Conservation (phyloP, 2,113 vertebrate genomes). For the Pluvianellus socialis region DNA sequence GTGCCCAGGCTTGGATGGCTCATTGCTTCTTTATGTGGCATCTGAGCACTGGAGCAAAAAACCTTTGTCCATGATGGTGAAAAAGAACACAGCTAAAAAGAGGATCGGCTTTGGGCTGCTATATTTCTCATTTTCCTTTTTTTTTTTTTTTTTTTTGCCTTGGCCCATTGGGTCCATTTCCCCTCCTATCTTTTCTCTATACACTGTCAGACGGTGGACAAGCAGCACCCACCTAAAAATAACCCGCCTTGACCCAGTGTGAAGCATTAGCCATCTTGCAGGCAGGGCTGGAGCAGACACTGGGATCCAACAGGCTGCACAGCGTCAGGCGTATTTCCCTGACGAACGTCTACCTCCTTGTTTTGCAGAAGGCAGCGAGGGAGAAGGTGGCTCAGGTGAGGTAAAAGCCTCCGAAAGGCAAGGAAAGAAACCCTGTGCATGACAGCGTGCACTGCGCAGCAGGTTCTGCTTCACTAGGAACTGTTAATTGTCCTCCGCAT, state of each 20-base stretch:
- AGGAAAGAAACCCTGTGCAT: not conserved
- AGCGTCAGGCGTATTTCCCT: accelerated
- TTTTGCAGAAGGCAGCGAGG: not conserved
- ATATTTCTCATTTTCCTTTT: not conserved
- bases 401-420: not conserved
- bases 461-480: not conserved
- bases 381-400: not conserved
- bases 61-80: not conserved
- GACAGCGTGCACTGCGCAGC: accelerated
- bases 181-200: not conserved
- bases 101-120: not conserved
- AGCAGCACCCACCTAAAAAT: not conserved
- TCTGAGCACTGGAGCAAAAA: not conserved
- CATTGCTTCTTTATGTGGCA: not conserved
- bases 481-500: conserved; percentile 32
- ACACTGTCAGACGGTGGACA: too few species aligned
- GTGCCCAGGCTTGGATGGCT: not conserved
- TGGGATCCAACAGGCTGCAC: accelerated
- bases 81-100: not conserved
- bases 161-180: not conserved
- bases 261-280: not conserved
- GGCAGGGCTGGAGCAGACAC: not conserved
- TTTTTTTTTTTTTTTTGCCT: not conserved
- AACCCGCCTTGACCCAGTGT: not conserved
- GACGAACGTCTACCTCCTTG: not conserved